Conservation (phyloP, 2,113 vertebrate genomes). For the Mobula hypostoma region DNA sequence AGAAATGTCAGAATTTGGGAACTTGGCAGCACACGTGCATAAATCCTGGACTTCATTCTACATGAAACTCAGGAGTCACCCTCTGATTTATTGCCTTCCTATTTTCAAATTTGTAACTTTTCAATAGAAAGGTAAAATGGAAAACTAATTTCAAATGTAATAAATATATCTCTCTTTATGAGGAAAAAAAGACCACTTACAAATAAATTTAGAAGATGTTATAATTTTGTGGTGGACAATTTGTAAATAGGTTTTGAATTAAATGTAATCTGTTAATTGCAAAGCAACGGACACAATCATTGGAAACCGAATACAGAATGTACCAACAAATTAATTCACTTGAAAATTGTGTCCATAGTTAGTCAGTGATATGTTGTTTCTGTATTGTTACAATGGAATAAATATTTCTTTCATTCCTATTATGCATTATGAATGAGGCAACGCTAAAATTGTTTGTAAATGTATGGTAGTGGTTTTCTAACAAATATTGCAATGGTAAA, state of each 20-base stretch:
- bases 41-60: too few species aligned
- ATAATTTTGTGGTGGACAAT: neutral
- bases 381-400: neutral
- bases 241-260: neutral
- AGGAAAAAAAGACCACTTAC: neutral
- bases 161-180: too few species aligned
- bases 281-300: neutral
- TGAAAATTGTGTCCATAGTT: neutral
- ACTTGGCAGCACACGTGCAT: too few species aligned
- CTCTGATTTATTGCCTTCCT: neutral
- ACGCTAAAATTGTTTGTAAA: neutral
- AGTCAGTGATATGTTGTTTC: neutral
- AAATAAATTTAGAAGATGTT: neutral
- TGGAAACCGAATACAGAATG: neutral
- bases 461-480: neutral
- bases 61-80: too few species aligned
- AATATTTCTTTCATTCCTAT: constrained; percentile 5
- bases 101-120: neutral
- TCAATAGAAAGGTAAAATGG: neutral
- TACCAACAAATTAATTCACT: neutral
- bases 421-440: neutral
- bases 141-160: neutral
- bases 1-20: too few species aligned
- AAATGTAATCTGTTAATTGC: too few species aligned
- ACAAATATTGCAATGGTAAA: neutral